Evolutionary conservation across 2,888 invertebrate species (phyloP).

Genomic region (Metopia argyrocephala): DNA sequence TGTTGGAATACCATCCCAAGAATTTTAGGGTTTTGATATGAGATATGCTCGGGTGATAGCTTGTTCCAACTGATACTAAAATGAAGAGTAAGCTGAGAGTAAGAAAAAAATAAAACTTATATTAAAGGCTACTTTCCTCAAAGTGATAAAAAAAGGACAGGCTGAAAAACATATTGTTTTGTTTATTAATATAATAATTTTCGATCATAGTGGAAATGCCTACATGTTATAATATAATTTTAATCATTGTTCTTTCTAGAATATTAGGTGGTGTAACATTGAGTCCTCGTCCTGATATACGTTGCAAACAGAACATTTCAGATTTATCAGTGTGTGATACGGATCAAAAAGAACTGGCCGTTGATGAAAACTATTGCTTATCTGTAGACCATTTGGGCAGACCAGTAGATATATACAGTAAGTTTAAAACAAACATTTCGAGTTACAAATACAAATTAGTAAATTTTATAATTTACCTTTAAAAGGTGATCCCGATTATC

Average conservation of each 20-base stretch:
- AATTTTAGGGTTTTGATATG: no score
- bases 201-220: no score
- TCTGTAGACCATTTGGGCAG: constrained; percentile 97
- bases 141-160: no score
- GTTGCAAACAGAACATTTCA: constrained; percentile 95
- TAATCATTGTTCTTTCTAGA: constrained; percentile 75
- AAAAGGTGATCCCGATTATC: constrained; percentile 91
- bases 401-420: constrained; percentile 93
- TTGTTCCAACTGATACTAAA: no score
- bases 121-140: no score
- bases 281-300: constrained; percentile 94
- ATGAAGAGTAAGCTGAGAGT: no score
- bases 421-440: constrained; percentile 19
- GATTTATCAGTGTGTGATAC: constrained; percentile 97
- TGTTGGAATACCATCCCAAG: no score
- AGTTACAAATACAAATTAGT: neutral
- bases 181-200: no score
- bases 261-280: constrained; percentile 97
- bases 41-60: no score
- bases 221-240: no score
- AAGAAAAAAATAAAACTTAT: no score
- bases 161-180: no score
- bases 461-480: neutral
- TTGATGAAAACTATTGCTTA: constrained; percentile 97
- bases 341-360: constrained; percentile 94